Percentiles rank a stretch among this genome's conserved stretches.
phyloP scores from a whole-genome alignment of 2,888 invertebrate genomes.

The Sabatieria punctata region DNA sequence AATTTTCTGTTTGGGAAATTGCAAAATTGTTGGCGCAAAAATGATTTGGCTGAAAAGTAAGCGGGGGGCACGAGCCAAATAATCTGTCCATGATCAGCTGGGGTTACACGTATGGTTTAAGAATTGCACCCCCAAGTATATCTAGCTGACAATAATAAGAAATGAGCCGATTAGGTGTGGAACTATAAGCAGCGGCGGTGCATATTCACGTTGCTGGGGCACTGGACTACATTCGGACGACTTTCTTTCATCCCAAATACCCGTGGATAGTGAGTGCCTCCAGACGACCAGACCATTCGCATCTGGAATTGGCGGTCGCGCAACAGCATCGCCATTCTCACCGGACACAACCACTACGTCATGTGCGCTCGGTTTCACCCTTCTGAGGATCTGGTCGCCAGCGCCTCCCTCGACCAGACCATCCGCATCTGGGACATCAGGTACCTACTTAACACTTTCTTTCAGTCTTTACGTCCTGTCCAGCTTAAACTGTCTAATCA shows the following conservation, averaged over 20 bases:
- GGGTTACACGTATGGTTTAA: too few species aligned
- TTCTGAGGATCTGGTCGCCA: conserved; percentile 84
- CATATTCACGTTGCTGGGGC: conserved; percentile 86
- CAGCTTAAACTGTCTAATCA: neutral
- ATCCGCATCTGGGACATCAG: conserved; percentile 96
- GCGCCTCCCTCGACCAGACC: conserved; percentile 91
- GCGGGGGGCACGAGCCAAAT: too few species aligned
- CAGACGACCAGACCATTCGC: conserved; percentile 90
- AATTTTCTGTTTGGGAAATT: too few species aligned
- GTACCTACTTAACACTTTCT: conserved; percentile 18
- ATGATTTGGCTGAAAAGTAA: too few species aligned
- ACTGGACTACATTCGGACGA: conserved; percentile 96
- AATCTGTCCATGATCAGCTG: too few species aligned
- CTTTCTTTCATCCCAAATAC: conserved; percentile 85
- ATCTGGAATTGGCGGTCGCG: conserved; percentile 99
- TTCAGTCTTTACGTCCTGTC: too few species aligned
- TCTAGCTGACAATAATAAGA: too few species aligned
- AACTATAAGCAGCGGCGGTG: conserved; percentile 94
- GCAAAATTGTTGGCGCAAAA: too few species aligned
- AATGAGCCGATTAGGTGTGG: conserved; percentile 63
- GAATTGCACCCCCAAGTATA: too few species aligned
- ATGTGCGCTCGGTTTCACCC: conserved; percentile 99
- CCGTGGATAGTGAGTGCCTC: conserved; percentile 98
- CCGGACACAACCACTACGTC: conserved; percentile 97
- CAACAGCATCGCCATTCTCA: conserved; percentile 28